phyloP scores from a whole-genome alignment of 2,113 vertebrate genomes.

The Sphaerodactylus townsendi region DNA sequence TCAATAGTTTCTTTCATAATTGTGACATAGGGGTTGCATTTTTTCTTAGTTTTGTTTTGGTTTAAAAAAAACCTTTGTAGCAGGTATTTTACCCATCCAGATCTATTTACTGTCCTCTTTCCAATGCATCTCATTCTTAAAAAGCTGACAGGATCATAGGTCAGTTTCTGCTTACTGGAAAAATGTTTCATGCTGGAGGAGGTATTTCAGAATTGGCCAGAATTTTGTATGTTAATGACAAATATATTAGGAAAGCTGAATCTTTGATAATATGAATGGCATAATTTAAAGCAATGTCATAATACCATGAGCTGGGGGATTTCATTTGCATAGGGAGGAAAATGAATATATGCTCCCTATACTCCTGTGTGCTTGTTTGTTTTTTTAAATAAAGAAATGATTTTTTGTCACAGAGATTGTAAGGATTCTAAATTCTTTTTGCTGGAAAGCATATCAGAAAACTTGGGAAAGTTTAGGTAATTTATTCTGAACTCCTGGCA shows the following conservation, averaged over 20 bases:
- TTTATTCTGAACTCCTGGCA: not conserved
- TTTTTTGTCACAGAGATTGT: conserved; percentile 3
- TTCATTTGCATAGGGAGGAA: conserved; percentile 36
- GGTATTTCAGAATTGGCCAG: conserved; percentile 38
- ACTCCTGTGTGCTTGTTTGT: conserved; percentile 33
- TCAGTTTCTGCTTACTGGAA: conserved; percentile 54
- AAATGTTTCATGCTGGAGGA: conserved; percentile 36
- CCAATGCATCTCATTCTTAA: conserved; percentile 37
- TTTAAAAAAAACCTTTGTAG: conserved; percentile 42
- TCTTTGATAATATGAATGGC: conserved; percentile 44
- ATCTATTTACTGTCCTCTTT: conserved; percentile 41
- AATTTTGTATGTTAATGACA: conserved; percentile 62
- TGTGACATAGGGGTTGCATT: conserved; percentile 36
- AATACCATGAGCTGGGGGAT: conserved; percentile 43
- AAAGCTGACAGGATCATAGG: conserved; percentile 60
- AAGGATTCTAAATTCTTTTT: conserved; percentile 46
- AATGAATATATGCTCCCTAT: conserved; percentile 35
- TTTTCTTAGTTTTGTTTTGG: conserved; percentile 30
- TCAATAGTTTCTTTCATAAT: conserved; percentile 42
- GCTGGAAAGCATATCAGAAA: not conserved
- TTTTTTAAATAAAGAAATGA: not conserved
- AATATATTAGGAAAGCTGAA: conserved; percentile 37
- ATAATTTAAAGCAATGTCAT: conserved; percentile 54
- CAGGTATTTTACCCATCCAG: conserved; percentile 39
- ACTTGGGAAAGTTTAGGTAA: not conserved